A percentile compares a stretch with the other conserved stretches of the same genome.
Conservation (phyloP, 2,797 vertebrate genomes). For the Gallinago solitaria region DNA sequence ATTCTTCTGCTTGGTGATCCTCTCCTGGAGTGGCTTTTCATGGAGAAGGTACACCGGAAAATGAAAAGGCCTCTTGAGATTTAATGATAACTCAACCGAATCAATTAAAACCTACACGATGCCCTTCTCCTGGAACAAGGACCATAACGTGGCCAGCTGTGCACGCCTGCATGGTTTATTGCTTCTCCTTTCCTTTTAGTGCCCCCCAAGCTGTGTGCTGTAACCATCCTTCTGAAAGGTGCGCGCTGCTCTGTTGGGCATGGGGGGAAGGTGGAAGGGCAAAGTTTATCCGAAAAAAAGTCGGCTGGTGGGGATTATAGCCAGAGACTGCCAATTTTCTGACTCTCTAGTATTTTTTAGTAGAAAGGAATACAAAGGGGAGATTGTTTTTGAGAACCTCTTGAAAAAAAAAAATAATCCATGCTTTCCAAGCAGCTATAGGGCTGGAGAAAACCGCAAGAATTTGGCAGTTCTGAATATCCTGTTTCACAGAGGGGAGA, state of each 20-base stretch:
- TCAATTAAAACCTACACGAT: neutral
- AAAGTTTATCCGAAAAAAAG: neutral
- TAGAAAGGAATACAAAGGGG: neutral
- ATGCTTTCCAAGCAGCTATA: neutral
- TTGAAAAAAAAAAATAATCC: neutral
- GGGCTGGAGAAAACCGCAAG: neutral
- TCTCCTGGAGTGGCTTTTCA: neutral
- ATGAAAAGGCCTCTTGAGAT: neutral
- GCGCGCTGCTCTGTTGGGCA: rapidly evolving
- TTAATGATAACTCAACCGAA: neutral
- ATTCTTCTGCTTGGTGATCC: neutral
- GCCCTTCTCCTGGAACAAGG: neutral
- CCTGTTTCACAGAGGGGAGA: neutral
- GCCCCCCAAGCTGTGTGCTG: neutral
- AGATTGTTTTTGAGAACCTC: neutral
- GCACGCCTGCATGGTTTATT: neutral
- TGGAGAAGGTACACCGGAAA: neutral
- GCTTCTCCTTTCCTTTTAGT: neutral
- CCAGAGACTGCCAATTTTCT: neutral
- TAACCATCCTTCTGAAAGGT: neutral
- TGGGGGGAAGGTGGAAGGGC: neutral
- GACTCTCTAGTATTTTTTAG: neutral
- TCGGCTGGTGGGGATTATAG: neutral
- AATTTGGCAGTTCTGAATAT: neutral
- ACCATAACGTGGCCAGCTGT: neutral